phyloP scores from a whole-genome alignment of 64 coral and sea anemone species.

The Stylophora pistillata region DNA sequence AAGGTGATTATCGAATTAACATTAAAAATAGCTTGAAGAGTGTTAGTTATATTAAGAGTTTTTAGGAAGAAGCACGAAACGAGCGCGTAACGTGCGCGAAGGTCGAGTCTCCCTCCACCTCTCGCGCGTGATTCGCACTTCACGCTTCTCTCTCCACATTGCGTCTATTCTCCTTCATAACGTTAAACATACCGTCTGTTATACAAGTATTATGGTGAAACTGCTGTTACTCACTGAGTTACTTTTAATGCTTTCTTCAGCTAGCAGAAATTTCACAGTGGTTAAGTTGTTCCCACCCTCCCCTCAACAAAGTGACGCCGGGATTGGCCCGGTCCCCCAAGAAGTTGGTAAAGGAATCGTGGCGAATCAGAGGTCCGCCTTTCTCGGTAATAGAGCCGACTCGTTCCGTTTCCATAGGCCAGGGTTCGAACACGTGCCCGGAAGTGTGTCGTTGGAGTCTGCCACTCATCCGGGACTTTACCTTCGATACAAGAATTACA shows the following conservation, averaged over 20 bases:
- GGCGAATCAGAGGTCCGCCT: slow-evolving; percentile 39
- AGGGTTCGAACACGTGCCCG: slow-evolving; percentile 77
- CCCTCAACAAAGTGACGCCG: slow-evolving; percentile 23
- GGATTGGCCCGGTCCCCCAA: background rate
- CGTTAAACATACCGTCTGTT: too few species aligned
- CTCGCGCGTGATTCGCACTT: too few species aligned
- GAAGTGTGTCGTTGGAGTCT: slow-evolving; percentile 85
- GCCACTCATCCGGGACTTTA: slow-evolving; percentile 77
- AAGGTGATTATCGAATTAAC: too few species aligned
- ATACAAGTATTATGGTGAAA: too few species aligned
- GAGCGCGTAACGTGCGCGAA: too few species aligned
- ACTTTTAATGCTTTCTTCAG: slow-evolving; percentile 21
- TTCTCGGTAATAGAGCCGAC: slow-evolving; percentile 58
- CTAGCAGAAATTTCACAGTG: slow-evolving; percentile 80
- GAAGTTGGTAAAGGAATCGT: background rate
- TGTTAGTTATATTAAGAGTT: too few species aligned
- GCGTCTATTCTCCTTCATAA: too few species aligned
- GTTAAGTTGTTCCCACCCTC: slow-evolving; percentile 57
- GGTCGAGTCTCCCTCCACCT: too few species aligned
- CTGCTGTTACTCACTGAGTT: too few species aligned
- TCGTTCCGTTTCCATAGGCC: slow-evolving; percentile 84
- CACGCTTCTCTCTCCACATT: too few species aligned
- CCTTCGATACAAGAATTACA: slow-evolving; percentile 98
- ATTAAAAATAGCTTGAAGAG: too few species aligned
- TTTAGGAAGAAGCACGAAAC: too few species aligned